phyloP scores from a whole-genome alignment of 1,140 invertebrate species.

The Drosophila aff. region DNA sequence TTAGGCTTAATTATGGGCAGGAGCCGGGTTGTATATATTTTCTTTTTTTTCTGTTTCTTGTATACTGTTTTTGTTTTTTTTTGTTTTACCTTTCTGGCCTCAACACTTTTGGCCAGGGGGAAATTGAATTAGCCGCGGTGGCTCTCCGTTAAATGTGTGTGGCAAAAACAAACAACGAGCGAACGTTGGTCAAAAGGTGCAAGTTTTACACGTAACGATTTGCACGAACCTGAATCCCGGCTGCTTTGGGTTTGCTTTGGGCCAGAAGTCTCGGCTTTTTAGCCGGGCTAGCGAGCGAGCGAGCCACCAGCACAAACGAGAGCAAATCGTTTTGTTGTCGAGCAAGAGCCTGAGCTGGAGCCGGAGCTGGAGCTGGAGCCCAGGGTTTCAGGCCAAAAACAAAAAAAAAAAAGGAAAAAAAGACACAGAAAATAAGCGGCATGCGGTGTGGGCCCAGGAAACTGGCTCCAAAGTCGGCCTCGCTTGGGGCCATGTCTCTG shows the following conservation, averaged over 20 bases:
- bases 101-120: conserved; percentile 42
- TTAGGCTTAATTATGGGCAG: conserved; percentile 77
- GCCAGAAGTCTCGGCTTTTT: conserved; percentile 26
- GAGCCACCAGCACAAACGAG: conserved; percentile 73
- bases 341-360: conserved; percentile 21
- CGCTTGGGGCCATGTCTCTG: conserved; percentile 72
- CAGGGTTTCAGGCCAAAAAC: conserved; percentile 8
- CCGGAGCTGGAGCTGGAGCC: background rate
- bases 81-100: background rate
- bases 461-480: conserved; percentile 61
- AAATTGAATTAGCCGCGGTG: conserved; percentile 72
- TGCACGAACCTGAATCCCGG: conserved; percentile 68
- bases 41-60: background rate
- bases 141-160: conserved; percentile 36
- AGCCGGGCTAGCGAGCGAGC: background rate
- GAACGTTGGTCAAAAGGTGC: conserved; percentile 79
- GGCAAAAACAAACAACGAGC: conserved; percentile 73
- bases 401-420: conserved; percentile 1
- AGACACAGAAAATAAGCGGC: conserved; percentile 27
- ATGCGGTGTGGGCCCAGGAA: conserved; percentile 70
- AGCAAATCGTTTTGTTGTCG: conserved; percentile 83
- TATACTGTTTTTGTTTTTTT: background rate
- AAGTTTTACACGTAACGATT: conserved; percentile 83
- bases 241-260: conserved; percentile 11
- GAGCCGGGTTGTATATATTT: background rate